Evolutionary conservation across 2,888 invertebrate genomes (phyloP).

Genomic region (Lasioglossum lativentre): DNA sequence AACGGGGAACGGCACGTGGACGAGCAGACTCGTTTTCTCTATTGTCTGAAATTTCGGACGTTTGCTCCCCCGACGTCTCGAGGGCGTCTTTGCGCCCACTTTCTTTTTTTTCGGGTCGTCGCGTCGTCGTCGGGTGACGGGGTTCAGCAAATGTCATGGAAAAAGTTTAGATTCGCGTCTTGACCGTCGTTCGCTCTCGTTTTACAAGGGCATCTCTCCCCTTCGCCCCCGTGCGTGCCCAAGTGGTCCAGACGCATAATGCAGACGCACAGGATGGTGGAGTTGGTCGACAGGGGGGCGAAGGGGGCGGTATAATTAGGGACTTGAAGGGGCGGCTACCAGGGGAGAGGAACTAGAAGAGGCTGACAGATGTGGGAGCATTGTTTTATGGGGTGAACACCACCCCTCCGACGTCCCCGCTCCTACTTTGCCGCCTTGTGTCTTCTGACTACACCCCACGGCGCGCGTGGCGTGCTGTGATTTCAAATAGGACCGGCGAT

Average conservation of each 20-base stretch:
- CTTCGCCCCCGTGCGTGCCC: constrained; percentile 83
- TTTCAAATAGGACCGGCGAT: constrained; percentile 82
- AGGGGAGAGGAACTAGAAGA: constrained; percentile 81
- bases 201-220: constrained; percentile 78
- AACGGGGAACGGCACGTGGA: background rate
- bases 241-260: constrained; percentile 84
- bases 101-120: constrained; percentile 35
- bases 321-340: constrained; percentile 81
- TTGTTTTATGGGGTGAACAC: constrained; percentile 83
- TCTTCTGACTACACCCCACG: constrained; percentile 77
- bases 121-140: constrained; percentile 34
- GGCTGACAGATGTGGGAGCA: constrained; percentile 85
- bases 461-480: constrained; percentile 81
- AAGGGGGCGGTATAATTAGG: constrained; percentile 84
- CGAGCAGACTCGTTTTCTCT: constrained; percentile 19
- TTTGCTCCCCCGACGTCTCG: constrained; percentile 54
- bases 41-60: constrained; percentile 53
- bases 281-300: constrained; percentile 59
- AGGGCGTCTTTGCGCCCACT: constrained; percentile 54
- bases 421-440: constrained; percentile 69
- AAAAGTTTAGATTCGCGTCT: constrained; percentile 77
- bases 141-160: constrained; percentile 67
- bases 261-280: constrained; percentile 78
- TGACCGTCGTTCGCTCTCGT: constrained; percentile 79
- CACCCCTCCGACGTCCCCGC: constrained; percentile 39